Conservation (phyloP, 2,113 vertebrate species). For the Paedocypris sp. region DNA sequence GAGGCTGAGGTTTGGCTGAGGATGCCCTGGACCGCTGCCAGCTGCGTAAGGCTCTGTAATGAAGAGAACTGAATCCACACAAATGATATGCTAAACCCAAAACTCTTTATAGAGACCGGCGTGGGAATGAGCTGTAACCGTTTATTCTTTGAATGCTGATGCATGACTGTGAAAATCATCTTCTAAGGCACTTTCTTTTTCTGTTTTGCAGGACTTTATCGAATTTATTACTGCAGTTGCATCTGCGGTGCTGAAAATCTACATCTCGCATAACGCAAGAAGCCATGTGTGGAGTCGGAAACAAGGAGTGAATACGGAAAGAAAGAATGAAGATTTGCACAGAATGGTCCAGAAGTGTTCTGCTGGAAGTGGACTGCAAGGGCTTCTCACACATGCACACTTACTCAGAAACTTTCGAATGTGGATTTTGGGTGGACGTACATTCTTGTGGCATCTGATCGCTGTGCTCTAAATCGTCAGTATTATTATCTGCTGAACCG, state of each 20-base stretch:
- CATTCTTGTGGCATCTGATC: not conserved
- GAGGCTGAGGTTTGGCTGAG: constrained; percentile 2
- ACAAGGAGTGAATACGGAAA: constrained; percentile 1
- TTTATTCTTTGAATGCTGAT: not conserved
- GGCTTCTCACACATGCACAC: not conserved
- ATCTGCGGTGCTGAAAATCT: too few relatives aligned
- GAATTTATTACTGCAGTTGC: too few relatives aligned
- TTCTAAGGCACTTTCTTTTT: not conserved
- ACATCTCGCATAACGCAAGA: too few relatives aligned
- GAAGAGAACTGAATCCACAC: constrained; percentile 22
- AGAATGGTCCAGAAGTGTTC: constrained; percentile 35
- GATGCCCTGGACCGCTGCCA: constrained; percentile 1
- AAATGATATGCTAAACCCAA: constrained; percentile 10
- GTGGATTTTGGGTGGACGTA: constrained; percentile 3
- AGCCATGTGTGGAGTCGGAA: not conserved
- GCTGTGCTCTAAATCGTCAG: constrained; percentile 42
- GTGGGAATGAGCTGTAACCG: constrained; percentile 5
- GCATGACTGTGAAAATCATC: not conserved
- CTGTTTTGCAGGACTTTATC: not conserved
- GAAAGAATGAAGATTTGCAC: constrained; percentile 20
- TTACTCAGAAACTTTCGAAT: constrained; percentile 19
- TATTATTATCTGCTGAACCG: constrained; percentile 50
- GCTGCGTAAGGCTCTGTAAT: constrained; percentile 1
- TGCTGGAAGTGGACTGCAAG: constrained; percentile 30
- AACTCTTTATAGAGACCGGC: not conserved